Percentiles rank a stretch among this genome's conserved stretches.
phyloP scores from a whole-genome alignment of 2,888 invertebrate species.

The Monopis laevigella region DNA sequence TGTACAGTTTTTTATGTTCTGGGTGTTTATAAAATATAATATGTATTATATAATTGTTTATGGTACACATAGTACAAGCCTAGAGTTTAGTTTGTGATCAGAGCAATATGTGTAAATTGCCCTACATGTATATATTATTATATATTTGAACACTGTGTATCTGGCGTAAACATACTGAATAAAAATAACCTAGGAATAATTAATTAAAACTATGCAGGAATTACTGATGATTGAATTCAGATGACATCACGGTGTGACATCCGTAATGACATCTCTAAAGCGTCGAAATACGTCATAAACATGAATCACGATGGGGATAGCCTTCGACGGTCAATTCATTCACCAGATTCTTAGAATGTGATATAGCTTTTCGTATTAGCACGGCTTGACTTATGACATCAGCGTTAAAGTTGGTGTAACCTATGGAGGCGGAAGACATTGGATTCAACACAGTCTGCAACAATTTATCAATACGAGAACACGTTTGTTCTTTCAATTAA shows the following conservation, averaged over 20 bases:
- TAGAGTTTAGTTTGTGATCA: too few species aligned
- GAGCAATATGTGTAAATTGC: too few species aligned
- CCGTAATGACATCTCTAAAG: neutral
- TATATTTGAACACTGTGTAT: too few species aligned
- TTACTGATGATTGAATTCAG: too few species aligned
- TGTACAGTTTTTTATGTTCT: too few species aligned
- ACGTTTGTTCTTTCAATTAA: conserved; percentile 47
- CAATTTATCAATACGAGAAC: conserved; percentile 37
- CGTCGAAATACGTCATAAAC: neutral
- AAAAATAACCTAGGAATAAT: too few species aligned
- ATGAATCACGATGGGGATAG: conserved; percentile 1
- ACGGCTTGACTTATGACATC: conserved; percentile 41
- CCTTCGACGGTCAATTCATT: conserved; percentile 6
- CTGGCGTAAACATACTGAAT: too few species aligned
- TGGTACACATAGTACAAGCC: too few species aligned
- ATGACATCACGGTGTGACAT: conserved; percentile 6
- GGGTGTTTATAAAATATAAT: too few species aligned
- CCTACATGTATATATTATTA: too few species aligned
- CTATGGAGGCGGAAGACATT: conserved; percentile 31
- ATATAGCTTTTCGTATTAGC: conserved; percentile 4
- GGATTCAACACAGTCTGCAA: conserved; percentile 40
- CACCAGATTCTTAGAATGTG: neutral
- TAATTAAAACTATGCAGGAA: too few species aligned
- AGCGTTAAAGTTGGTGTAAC: conserved; percentile 33
- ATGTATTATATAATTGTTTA: too few species aligned